Evolutionary conservation across 2,888 invertebrate genomes (phyloP), one percentile per base, ranked within the genome.

Genomic region (Caenorhabditis sp.): DNA sequence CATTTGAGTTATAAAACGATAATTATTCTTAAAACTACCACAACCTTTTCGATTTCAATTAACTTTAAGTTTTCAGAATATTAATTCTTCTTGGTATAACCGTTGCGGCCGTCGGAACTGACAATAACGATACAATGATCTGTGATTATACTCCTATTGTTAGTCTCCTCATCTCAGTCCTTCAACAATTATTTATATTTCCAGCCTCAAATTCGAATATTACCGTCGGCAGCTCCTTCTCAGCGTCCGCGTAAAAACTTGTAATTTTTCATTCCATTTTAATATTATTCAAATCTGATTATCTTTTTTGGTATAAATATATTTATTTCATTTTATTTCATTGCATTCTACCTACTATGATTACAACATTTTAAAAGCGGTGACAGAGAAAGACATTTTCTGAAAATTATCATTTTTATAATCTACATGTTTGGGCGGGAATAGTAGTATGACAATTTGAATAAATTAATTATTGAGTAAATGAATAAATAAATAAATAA

Each of bases 191-290:
- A 7, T 14, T 25, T n/a, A 31, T 59, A 17, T n/a, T 70, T 79
- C 59, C 63, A 80, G 80, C 80, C 80, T 38, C 80, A 78, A 80
- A 75, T 80, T 59, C 76, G 80, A 38, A 73, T 80, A 59, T 70
- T 78, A 25, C 71, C 77, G 5, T 69, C 77, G 59, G 67, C 68
- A 54, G 65, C 68, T 64, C 69, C 80, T n/a, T 61, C 76, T 8
- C 59, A 60, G 21, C 68, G 68, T 62, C 73, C 73, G 31, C 68
- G 73, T 36, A 73, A 73, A 66, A 73, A 63, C 64, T 65, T 73
- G 73, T 73, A 63, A 68, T 43, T 25, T 60, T 49, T 59, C 54
- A 20, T 36, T n/a, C 20, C 62, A 43, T 17, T 58, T 58, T 59
- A 8, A 36, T 54, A 20, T 31, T 31, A 59, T 14, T 27, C 31